These are phyloP conservation scores for Holothuria glaberrima DNA, from an alignment of 35 echinoderm and acorn worm species.

Conservation along the genomic window DNA sequence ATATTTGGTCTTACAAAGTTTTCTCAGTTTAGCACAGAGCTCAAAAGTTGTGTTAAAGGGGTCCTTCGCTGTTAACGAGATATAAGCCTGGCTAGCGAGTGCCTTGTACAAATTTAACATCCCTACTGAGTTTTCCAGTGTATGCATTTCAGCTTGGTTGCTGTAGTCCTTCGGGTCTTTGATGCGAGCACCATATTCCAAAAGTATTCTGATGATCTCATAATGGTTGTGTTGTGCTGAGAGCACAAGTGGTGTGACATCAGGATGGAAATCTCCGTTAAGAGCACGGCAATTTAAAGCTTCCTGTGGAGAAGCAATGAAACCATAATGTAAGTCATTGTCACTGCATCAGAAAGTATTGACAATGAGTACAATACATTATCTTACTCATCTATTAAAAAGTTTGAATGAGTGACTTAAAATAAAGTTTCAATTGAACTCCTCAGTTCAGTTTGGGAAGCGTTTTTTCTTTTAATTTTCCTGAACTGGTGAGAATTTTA, in stretches of 20 bases:
- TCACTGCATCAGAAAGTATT: too few species aligned
- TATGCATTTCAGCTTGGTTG: conserved; percentile 75
- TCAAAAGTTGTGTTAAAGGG: conserved; percentile 97
- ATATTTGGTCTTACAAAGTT: conserved; percentile 86
- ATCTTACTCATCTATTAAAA: too few species aligned
- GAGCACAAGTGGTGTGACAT: conserved; percentile 91
- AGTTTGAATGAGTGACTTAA: too few species aligned
- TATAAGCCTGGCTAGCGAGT: conserved; percentile 89
- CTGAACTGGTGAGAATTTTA: too few species aligned
- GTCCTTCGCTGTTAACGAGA: conserved; percentile 86
- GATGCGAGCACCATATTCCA: conserved; percentile 92
- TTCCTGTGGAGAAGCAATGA: conserved; percentile 82
- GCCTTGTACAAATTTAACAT: conserved; percentile 94
- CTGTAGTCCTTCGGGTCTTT: conserved; percentile 80
- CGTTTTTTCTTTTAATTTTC: too few species aligned
- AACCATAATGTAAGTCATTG: too few species aligned
- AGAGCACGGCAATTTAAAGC: conserved; percentile 79
- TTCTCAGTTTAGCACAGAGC: conserved; percentile 86
- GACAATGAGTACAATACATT: too few species aligned
- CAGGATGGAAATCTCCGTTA: conserved; percentile 96
- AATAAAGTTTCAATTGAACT: too few species aligned
- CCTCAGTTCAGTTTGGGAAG: too few species aligned
- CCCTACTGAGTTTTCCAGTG: conserved; percentile 91
- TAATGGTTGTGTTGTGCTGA: conserved; percentile 97
- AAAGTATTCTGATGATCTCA: conserved; percentile 86